A percentile compares a stretch with the other conserved stretches of the same genome.
These are phyloP conservation scores for Thereva nobilitata DNA, from an alignment of 2,888 invertebrate species.

Conservation along the genomic window DNA sequence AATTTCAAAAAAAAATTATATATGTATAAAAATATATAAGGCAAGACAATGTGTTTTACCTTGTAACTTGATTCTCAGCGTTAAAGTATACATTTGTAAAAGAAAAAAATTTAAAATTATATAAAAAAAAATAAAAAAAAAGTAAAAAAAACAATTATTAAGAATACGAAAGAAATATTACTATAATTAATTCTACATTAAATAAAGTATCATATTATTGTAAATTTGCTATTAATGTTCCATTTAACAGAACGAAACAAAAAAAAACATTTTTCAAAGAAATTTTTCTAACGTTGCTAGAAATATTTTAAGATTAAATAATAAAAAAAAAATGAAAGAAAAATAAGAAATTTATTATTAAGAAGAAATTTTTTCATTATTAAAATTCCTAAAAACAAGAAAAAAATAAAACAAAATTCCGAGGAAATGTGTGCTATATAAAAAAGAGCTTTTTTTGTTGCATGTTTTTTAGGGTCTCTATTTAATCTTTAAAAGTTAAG, in stretches of 20 bases:
- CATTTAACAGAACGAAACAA: neutral
- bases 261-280: constrained; percentile 18
- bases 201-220: constrained; percentile 5
- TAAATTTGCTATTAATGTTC: constrained; percentile 8
- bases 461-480: constrained; percentile 16
- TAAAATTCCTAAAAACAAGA: constrained; percentile 15
- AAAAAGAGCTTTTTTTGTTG: constrained; percentile 20
- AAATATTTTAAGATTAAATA: constrained; percentile 8
- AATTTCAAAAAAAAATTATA: neutral
- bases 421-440: constrained; percentile 7
- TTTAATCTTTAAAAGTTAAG: constrained; percentile 10
- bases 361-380: constrained; percentile 12
- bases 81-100: too few relatives aligned
- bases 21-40: neutral
- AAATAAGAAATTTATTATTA: neutral
- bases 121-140: neutral
- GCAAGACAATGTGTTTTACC: neutral
- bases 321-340: too few relatives aligned
- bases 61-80: too few relatives aligned
- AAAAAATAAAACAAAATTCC: neutral
- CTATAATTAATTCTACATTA: constrained; percentile 3
- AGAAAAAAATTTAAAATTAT: neutral
- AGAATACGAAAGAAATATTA: neutral
- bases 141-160: constrained; percentile 10
- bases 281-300: constrained; percentile 5